Conservation (phyloP, 2,797 vertebrate species). For the Chaunax sp. region DNA sequence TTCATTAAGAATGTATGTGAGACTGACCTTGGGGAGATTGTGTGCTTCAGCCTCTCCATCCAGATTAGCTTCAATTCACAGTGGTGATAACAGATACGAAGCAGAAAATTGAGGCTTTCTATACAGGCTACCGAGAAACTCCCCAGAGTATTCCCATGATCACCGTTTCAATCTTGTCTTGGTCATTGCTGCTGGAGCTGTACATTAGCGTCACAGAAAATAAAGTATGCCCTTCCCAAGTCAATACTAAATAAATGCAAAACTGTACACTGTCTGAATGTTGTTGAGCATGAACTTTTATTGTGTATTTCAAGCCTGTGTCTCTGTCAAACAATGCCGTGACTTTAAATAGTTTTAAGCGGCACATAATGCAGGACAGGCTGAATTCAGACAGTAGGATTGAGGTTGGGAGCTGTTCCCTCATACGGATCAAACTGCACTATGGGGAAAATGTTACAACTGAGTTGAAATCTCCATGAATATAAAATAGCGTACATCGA, state of each 20-base stretch:
- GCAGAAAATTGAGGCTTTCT: conserved; percentile 41
- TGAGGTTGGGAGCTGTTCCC: background rate
- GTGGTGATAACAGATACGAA: conserved; percentile 41
- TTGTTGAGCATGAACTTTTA: conserved; percentile 1
- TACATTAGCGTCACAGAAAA: conserved; percentile 22
- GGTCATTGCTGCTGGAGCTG: conserved; percentile 7
- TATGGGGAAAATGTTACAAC: background rate
- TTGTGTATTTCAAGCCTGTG: conserved; percentile 3
- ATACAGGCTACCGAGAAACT: conserved; percentile 8
- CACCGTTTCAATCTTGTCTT: conserved; percentile 40
- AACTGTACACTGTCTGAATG: background rate
- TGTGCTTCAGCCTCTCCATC: conserved; percentile 34
- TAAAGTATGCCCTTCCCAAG: conserved; percentile 8
- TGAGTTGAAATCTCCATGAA: background rate
- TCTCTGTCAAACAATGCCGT: background rate
- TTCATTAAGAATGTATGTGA: conserved; percentile 50
- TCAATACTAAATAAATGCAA: conserved; percentile 23
- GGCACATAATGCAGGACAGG: conserved; percentile 13
- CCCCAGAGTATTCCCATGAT: conserved; percentile 22
- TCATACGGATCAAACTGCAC: conserved; percentile 1
- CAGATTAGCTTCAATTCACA: conserved; percentile 43
- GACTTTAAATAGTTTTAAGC: conserved; percentile 11
- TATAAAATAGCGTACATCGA: no score
- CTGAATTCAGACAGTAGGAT: conserved; percentile 3
- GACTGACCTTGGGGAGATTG: conserved; percentile 31